Conservation (phyloP, 2,888 invertebrate species). For the Caenorhabditis virilis region DNA sequence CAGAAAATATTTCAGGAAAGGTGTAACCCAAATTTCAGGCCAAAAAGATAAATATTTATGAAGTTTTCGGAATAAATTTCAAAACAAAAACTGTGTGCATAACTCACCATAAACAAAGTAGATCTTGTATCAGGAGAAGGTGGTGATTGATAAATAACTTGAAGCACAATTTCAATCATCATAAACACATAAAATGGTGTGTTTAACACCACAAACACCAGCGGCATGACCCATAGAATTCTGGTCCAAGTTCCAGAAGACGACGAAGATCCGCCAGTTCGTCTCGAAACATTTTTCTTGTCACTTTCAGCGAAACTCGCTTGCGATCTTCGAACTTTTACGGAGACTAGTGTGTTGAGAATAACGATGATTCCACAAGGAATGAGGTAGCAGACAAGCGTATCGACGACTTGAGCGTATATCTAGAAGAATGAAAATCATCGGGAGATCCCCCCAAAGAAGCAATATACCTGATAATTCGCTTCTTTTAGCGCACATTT, state of each 20-base stretch:
- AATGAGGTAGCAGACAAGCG: constrained; percentile 63
- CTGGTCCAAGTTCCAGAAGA: constrained; percentile 55
- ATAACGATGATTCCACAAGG: constrained; percentile 64
- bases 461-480: constrained; percentile 39
- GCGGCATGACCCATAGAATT: constrained; percentile 67
- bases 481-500: constrained; percentile 46
- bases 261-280: constrained; percentile 38
- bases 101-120: constrained; percentile 38
- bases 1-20: no score
- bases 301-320: constrained; percentile 30
- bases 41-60: no score
- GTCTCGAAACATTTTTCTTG: constrained; percentile 37
- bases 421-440: constrained; percentile 40
- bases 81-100: no score
- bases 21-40: no score
- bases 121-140: constrained; percentile 31
- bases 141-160: constrained; percentile 42
- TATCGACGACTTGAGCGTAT: constrained; percentile 57
- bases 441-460: not conserved
- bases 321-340: constrained; percentile 49
- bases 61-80: no score
- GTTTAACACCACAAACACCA: constrained; percentile 66
- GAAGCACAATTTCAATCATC: constrained; percentile 47
- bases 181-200: constrained; percentile 64
- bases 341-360: constrained; percentile 60